Evolutionary conservation across 2,113 vertebrate genomes (phyloP).

Genomic region (Atrichornis clamosus): DNA sequence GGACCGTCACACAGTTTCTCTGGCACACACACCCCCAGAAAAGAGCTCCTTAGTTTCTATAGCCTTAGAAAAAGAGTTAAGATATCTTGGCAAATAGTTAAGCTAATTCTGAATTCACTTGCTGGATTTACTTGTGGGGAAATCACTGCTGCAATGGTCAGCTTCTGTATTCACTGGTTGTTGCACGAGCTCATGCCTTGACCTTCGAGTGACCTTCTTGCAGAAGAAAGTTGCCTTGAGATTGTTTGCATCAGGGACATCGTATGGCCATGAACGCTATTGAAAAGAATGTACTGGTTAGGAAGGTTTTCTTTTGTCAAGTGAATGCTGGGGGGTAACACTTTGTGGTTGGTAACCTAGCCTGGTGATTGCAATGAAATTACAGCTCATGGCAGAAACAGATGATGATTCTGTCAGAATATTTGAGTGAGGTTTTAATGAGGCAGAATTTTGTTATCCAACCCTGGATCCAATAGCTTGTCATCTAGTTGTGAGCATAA

Average conservation of each 20-base stretch:
- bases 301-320: neutral
- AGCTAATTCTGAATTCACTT: neutral
- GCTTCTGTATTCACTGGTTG: neutral
- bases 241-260: neutral
- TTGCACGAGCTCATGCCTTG: accelerated
- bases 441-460: neutral
- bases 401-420: neutral
- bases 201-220: neutral
- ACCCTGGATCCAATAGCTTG: neutral
- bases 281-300: neutral
- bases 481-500: neutral
- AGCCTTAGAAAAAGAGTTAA: neutral
- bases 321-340: neutral
- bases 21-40: neutral
- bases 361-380: neutral
- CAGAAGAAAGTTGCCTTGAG: neutral
- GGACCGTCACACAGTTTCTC: neutral
- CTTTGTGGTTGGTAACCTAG: neutral
- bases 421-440: conserved; percentile 20
- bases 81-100: neutral
- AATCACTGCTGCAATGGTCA: neutral
- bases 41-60: neutral
- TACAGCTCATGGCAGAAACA: neutral
- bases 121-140: neutral
- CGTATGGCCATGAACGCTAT: neutral